Percentiles rank a stretch among this genome's conserved stretches.
Evolutionary conservation across 2,888 invertebrate species (phyloP).

Genomic region (Deilephila elpenor): DNA sequence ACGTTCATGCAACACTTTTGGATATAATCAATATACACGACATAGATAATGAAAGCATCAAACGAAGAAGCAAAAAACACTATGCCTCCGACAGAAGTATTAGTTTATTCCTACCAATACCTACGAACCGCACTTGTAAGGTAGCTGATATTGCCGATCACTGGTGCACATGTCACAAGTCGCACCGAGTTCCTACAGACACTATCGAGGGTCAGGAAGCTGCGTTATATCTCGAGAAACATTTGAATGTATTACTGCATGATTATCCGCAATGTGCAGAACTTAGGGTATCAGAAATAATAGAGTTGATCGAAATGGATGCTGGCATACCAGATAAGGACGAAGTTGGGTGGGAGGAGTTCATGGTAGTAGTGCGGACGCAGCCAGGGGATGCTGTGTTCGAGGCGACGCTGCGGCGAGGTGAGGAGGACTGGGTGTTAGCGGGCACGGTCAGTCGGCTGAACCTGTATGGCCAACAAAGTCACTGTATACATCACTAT

Average conservation of each 20-base stretch:
- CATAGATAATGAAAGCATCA: constrained; percentile 70
- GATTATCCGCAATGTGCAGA: constrained; percentile 87
- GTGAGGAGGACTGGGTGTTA: constrained; percentile 71
- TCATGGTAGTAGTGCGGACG: constrained; percentile 86
- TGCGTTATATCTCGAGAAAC: constrained; percentile 85
- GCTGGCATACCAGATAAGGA: constrained; percentile 65
- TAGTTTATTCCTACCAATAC: constrained; percentile 91
- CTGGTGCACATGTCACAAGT: constrained; percentile 94
- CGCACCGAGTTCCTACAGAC: constrained; percentile 81
- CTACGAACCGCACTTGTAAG: constrained; percentile 89
- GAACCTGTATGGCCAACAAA: constrained; percentile 92
- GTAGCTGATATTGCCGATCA: constrained; percentile 91
- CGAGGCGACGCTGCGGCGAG: constrained; percentile 89
- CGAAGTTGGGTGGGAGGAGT: constrained; percentile 83
- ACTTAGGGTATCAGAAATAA: constrained; percentile 85
- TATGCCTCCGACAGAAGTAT: constrained; percentile 85
- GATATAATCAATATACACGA: constrained; percentile 86
- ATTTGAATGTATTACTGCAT: constrained; percentile 87
- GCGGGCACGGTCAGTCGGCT: constrained; percentile 91
- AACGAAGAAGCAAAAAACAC: constrained; percentile 58
- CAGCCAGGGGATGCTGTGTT: constrained; percentile 89
- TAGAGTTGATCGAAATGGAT: constrained; percentile 87
- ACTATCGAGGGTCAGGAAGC: constrained; percentile 84
- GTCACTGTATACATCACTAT: constrained; percentile 90
- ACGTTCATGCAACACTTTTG: constrained; percentile 91